Evolutionary conservation across 2,113 vertebrate species (phyloP).

Genomic region (Ailuropoda melanoleuca): DNA sequence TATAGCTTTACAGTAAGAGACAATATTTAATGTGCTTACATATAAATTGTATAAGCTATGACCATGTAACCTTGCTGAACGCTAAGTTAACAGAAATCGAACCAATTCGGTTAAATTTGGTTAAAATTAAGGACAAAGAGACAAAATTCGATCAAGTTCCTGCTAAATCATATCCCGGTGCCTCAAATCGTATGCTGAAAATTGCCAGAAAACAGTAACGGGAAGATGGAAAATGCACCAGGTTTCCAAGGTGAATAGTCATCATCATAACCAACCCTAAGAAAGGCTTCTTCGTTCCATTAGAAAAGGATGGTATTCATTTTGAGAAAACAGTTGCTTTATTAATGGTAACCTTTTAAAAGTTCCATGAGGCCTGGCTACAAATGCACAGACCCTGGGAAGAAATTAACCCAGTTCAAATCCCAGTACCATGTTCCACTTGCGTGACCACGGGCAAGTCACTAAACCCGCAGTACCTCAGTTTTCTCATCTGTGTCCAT

Average conservation of each 20-base stretch:
- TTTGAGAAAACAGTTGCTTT: neutral
- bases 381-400: neutral
- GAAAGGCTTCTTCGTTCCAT: neutral
- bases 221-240: neutral
- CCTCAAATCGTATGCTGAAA: neutral
- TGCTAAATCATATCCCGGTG: neutral
- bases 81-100: neutral
- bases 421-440: neutral
- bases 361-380: neutral
- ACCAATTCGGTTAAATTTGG: neutral
- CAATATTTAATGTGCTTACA: neutral
- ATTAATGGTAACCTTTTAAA: neutral
- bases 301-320: neutral
- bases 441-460: neutral
- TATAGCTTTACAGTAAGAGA: neutral
- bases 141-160: neutral
- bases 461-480: neutral
- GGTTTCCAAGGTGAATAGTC: neutral
- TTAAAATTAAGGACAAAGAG: conserved; percentile 20
- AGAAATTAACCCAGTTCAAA: neutral
- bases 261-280: neutral
- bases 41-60: neutral
- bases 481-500: neutral
- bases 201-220: neutral
- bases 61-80: neutral